Evolutionary conservation across 1,140 invertebrate genomes (phyloP), one percentile per base, ranked within the genome.

Genomic region (Trichonephila clavipes): DNA sequence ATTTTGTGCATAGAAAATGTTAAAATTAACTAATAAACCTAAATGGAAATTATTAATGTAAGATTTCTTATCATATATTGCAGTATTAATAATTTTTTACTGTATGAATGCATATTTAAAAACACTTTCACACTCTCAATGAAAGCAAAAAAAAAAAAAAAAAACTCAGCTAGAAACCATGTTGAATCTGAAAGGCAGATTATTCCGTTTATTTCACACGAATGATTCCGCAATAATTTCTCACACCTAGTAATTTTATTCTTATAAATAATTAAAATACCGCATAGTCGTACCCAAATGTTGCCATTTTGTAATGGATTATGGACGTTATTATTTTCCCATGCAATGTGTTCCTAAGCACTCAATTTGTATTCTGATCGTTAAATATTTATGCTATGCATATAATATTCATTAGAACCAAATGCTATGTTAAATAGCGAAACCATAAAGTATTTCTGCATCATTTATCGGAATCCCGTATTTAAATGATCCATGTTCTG

Each of bases 371-470:
- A 77, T 77, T 77, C 72, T 34, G 72, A 34, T 34, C 72, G 28
- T 77, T 77, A 77, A 77, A 77, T 77, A 77, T 77, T 77, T 77
- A 77, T 77, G 16, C 28, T 40, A 16, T 16, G 24, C 72, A 77
- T 77, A 28, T 18, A 77, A 77, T 77, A 77, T 77, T 77, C 72
- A 77, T 77, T 77, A 77, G 72, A 77, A 40, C 24, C 72, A 77
- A 77, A 77, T 77, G 72, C 28, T 77, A 34, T 77, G 72, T 34
- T 77, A 77, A 77, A 77, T 40, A 40, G 72, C 16, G 69, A 77
- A 77, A 40, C 28, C 72, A 77, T 77, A 77, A 77, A 77, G 34
- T 77, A 77, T 77, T 77, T 77, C 72, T 40, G 72, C 72, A 12
- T 77, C 72, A 28, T 40, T 77, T 77, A 77, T 77, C 34, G 72